Evolutionary conservation across 1,140 invertebrate species (phyloP).

Genomic region (Leptinotarsa undecemlineata): DNA sequence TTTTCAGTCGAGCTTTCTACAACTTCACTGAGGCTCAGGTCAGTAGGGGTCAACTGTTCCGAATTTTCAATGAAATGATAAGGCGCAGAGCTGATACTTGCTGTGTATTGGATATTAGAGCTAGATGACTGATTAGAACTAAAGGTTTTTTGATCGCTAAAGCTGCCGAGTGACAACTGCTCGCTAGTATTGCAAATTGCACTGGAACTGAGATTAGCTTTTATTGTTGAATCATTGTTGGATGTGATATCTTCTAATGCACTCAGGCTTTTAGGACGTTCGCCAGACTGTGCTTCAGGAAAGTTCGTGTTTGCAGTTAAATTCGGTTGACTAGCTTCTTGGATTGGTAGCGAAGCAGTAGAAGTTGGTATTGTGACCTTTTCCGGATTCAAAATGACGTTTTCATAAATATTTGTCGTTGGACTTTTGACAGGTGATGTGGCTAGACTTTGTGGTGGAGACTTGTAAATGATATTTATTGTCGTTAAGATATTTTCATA

Average conservation of each 20-base stretch:
- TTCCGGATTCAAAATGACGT: constrained; percentile 60
- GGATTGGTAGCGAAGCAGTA: constrained; percentile 60
- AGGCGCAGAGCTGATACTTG: constrained; percentile 39
- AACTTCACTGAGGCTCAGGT: constrained; percentile 49
- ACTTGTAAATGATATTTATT: constrained; percentile 70
- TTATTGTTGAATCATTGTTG: constrained; percentile 36
- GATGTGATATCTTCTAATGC: constrained; percentile 45
- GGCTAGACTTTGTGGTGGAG: constrained; percentile 55
- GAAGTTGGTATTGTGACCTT: constrained; percentile 58
- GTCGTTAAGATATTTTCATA: constrained; percentile 60
- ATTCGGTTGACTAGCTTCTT: constrained; percentile 60
- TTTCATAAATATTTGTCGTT: constrained; percentile 59
- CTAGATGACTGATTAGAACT: constrained; percentile 45
- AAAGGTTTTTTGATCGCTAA: constrained; percentile 38
- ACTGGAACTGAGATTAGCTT: constrained; percentile 39
- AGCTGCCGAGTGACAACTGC: constrained; percentile 38
- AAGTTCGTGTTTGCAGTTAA: constrained; percentile 23
- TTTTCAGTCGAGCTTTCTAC: constrained; percentile 47
- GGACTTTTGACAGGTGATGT: constrained; percentile 41
- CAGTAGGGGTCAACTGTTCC: constrained; percentile 41
- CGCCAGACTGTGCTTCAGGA: constrained; percentile 22
- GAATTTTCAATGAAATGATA: constrained; percentile 45
- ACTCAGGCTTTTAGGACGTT: constrained; percentile 51
- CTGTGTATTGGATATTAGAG: constrained; percentile 46
- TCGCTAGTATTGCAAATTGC: constrained; percentile 48